Percentiles rank a stretch among this genome's conserved stretches.
Conservation (phyloP, 2,888 invertebrate species). For the Tetranychus truncatus region DNA sequence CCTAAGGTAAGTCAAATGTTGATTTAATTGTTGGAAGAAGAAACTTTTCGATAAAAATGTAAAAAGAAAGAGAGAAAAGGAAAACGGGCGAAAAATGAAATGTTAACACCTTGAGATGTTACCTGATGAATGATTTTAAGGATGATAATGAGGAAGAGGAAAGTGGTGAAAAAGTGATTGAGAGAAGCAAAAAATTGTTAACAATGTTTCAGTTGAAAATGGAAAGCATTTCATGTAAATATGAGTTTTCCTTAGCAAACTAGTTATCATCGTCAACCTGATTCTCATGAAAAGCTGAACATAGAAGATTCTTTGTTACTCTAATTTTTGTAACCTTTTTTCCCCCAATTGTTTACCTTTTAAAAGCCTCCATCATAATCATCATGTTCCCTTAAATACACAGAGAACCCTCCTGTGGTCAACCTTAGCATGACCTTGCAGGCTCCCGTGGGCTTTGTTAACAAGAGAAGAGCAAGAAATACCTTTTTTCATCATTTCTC, state of each 20-base stretch:
- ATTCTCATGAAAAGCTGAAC: too few relatives aligned
- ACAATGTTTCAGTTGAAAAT: not conserved
- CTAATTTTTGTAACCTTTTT: not conserved
- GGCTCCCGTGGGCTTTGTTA: not conserved
- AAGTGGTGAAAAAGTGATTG: not conserved
- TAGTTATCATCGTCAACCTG: not conserved
- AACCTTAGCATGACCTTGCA: not conserved
- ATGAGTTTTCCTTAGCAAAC: not conserved
- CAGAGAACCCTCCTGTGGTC: not conserved
- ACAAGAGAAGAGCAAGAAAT: not conserved
- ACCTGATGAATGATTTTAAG: too few relatives aligned
- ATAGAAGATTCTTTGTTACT: too few relatives aligned
- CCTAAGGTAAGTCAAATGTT: too few relatives aligned
- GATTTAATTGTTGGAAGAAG: too few relatives aligned
- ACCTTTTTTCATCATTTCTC: not conserved
- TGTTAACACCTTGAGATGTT: too few relatives aligned
- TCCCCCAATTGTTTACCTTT: not conserved
- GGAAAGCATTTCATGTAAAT: too few relatives aligned
- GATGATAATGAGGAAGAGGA: not conserved
- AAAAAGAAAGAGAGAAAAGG: too few relatives aligned
- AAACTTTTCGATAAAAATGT: too few relatives aligned
- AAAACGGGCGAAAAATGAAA: too few relatives aligned
- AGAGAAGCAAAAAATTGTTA: not conserved
- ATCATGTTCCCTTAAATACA: not conserved
- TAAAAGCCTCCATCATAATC: not conserved